Evolutionary conservation across 1,140 invertebrate species (phyloP).

Genomic region (Drosophila insularis): DNA sequence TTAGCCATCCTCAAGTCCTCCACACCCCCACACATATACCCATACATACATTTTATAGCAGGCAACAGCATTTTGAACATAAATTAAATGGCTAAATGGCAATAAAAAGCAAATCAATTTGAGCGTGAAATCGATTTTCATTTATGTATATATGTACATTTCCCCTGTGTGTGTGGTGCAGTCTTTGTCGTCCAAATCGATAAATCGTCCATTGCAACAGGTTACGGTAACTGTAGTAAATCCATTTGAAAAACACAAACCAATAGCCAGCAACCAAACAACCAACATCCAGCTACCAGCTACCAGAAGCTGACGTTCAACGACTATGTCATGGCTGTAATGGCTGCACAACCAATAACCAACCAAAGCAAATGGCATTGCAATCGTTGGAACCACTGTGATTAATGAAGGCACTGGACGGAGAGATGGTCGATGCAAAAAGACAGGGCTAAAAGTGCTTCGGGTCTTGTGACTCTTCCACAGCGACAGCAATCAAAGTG

Average conservation of each 20-base stretch:
- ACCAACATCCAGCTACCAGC: constrained; percentile 53
- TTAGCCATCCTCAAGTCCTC: constrained; percentile 7
- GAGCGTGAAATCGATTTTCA: constrained; percentile 78
- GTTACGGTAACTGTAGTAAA: constrained; percentile 32
- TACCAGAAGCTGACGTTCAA: constrained; percentile 57
- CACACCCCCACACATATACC: not conserved
- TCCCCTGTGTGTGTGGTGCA: not conserved
- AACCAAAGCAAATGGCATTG: constrained; percentile 39
- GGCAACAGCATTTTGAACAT: constrained; percentile 50
- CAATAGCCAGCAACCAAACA: constrained; percentile 27
- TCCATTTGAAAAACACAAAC: constrained; percentile 13
- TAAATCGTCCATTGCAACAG: constrained; percentile 70
- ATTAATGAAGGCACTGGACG: constrained; percentile 50
- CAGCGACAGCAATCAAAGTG: constrained; percentile 40
- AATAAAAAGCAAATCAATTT: constrained; percentile 78
- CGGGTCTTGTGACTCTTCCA: constrained; percentile 2
- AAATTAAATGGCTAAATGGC: constrained; percentile 67
- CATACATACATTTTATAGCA: constrained; percentile 30
- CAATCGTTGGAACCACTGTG: constrained; percentile 48
- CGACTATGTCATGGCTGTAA: constrained; percentile 47
- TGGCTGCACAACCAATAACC: constrained; percentile 23
- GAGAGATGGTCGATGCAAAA: constrained; percentile 1
- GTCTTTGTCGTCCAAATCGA: constrained; percentile 39
- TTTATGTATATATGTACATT: constrained; percentile 27
- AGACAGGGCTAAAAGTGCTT: constrained; percentile 6